Percentiles rank a stretch among this genome's conserved stretches.
These are phyloP conservation scores for Cynodonichthys magdalenae DNA, from an alignment of 2,797 vertebrate genomes.

Conservation along the genomic window DNA sequence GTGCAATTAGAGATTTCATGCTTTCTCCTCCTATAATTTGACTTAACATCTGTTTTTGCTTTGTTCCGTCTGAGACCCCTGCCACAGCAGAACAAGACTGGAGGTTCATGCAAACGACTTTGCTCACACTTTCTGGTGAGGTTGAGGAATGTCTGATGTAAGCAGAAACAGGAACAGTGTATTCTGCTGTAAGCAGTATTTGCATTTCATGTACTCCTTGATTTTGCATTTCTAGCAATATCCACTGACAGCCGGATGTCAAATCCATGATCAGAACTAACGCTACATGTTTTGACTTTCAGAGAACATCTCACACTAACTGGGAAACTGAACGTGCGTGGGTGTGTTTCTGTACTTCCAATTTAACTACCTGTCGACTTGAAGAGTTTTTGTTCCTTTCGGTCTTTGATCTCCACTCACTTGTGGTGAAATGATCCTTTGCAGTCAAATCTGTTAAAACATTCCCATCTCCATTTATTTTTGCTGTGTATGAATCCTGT, in stretches of 20 bases:
- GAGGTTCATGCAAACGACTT: conserved; percentile 24
- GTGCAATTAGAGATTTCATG: conserved; percentile 22
- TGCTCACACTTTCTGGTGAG: conserved; percentile 30
- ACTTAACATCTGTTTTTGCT: conserved; percentile 57
- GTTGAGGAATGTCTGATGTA: conserved; percentile 39
- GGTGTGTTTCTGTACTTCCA: conserved; percentile 59
- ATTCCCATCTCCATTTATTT: conserved; percentile 62
- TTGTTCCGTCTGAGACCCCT: conserved; percentile 35
- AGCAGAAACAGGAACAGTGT: conserved; percentile 16
- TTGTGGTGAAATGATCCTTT: conserved; percentile 44
- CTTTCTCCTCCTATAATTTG: conserved; percentile 20
- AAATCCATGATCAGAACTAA: conserved; percentile 56
- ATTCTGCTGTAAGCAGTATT: not conserved
- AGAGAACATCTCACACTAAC: conserved; percentile 58
- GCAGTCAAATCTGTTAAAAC: conserved; percentile 52
- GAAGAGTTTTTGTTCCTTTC: conserved; percentile 54
- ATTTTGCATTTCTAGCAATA: conserved; percentile 9
- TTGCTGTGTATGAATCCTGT: conserved; percentile 39
- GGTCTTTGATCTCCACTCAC: conserved; percentile 54
- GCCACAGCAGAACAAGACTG: conserved; percentile 31
- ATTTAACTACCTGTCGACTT: conserved; percentile 62
- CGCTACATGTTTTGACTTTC: conserved; percentile 48
- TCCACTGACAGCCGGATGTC: conserved; percentile 25
- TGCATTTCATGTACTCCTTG: not conserved
- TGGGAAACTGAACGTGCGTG: conserved; percentile 60